A percentile compares a stretch with the other conserved stretches of the same genome.
phyloP scores from a whole-genome alignment of 2,888 invertebrate genomes.

The Lamellibrachia columna region DNA sequence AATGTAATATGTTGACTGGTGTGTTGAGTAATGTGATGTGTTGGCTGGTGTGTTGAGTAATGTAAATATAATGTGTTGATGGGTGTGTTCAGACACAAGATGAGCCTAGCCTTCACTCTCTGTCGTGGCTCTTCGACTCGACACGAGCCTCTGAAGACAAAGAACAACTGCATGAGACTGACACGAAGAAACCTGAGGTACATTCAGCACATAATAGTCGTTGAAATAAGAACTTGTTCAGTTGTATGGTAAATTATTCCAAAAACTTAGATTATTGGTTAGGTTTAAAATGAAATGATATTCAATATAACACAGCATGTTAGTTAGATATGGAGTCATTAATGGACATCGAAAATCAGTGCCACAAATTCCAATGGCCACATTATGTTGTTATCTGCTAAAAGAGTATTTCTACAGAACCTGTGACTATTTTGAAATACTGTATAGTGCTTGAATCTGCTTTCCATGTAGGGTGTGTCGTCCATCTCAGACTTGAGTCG shows the following conservation, averaged over 20 bases:
- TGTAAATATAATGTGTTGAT: not conserved
- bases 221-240: not conserved
- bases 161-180: not conserved
- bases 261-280: no score
- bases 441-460: not conserved
- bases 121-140: no score
- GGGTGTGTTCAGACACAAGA: no score
- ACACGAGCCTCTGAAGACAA: not conserved
- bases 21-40: not conserved
- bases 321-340: not conserved
- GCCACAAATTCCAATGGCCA: no score
- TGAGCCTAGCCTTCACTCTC: no score
- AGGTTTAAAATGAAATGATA: no score
- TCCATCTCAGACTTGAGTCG: constrained; percentile 52
- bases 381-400: no score
- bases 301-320: not conserved
- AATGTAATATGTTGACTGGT: not conserved
- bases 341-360: not conserved
- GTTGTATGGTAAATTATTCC: no score
- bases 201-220: not conserved
- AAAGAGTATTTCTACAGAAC: no score
- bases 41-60: no score
- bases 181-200: not conserved
- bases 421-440: no score
- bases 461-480: constrained; percentile 45